Evolutionary conservation across 1,140 invertebrate genomes (phyloP), one percentile per base, ranked within the genome.

Genomic region (Ylistrum balloti): DNA sequence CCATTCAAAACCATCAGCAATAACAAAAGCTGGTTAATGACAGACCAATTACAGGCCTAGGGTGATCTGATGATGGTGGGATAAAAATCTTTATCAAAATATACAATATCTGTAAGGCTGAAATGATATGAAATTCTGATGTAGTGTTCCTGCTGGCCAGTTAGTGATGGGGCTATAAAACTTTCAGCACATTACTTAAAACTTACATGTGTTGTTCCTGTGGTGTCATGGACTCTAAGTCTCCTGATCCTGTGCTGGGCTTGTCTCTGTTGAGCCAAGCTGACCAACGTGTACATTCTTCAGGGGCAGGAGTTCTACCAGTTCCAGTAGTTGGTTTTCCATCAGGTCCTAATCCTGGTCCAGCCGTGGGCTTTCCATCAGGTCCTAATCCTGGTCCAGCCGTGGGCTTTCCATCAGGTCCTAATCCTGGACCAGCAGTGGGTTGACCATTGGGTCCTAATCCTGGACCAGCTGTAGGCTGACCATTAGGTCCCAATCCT

Each of bases 201-300:
- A 74, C 56, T n/a, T 74, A 74, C 56, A 45, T 88, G 41, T 85
- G 0, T 86, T 86, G 85, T 17, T 91, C 91, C 15, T 87, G 28
- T 34, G 41, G 33, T 28, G 91, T 91, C 91, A 93, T 91, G 48
- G 28, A 88, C 56, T 93, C 92, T 15, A 32, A 87, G 48, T 93
- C 93, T 28, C 90, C 92, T 45, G 88, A 86, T 32, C 87, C 89
- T 38, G 88, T 28, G n/a, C 48, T 38, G 11, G 92, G 93, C n/a
- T 86, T 86, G 56, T 93, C 87, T 33, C 88, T 86, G 28, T 93
- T 93, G 20, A 91, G 74, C 92, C 92, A 93, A 0, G 86, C 56
- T 17, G 88, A 89, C 92, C 91, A 92, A 86, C 56, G 22, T 74
- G 56, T 74, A 74, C 56, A 74, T 92, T 89, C 0, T 34, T 33